phyloP scores from a whole-genome alignment of 2,888 invertebrate species.

The Xestia rhomboidea region DNA sequence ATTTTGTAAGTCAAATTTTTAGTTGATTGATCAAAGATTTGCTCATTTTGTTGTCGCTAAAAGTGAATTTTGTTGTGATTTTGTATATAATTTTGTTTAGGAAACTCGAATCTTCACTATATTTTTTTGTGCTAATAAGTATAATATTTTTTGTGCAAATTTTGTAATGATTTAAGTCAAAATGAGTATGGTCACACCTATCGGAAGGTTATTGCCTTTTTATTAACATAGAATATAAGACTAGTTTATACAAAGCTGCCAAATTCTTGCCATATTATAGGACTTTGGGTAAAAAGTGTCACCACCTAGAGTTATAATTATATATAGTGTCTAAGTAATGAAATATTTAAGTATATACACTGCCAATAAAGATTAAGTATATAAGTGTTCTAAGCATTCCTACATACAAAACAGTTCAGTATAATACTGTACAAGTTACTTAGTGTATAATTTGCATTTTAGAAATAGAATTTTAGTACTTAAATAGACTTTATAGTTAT shows the following conservation, averaged over 20 bases:
- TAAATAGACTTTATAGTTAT: neutral
- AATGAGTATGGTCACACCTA: neutral
- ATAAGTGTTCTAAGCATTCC: neutral
- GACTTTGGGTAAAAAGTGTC: neutral
- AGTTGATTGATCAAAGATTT: slow-evolving; percentile 1
- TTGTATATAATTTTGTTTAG: slow-evolving; percentile 22
- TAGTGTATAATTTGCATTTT: slow-evolving; percentile 4
- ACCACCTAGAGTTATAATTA: too few relatives aligned
- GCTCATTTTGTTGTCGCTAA: slow-evolving; percentile 16
- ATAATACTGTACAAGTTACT: neutral
- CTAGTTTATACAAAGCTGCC: slow-evolving; percentile 13
- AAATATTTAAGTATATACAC: neutral
- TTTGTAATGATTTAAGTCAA: slow-evolving; percentile 4
- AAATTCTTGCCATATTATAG: slow-evolving; percentile 40
- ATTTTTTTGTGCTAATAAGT: too few relatives aligned
- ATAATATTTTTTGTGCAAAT: neutral
- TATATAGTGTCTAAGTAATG: neutral
- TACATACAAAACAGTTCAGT: neutral
- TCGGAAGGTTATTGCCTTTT: neutral
- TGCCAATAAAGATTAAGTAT: slow-evolving; percentile 20
- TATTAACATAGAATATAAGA: neutral
- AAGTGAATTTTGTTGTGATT: slow-evolving; percentile 5
- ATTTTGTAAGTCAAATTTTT: neutral
- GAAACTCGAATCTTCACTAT: neutral
- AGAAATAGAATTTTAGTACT: slow-evolving; percentile 4